These are phyloP conservation scores for Xiphophorus birchmanni DNA, from an alignment of 2,797 vertebrate species.

Conservation along the genomic window DNA sequence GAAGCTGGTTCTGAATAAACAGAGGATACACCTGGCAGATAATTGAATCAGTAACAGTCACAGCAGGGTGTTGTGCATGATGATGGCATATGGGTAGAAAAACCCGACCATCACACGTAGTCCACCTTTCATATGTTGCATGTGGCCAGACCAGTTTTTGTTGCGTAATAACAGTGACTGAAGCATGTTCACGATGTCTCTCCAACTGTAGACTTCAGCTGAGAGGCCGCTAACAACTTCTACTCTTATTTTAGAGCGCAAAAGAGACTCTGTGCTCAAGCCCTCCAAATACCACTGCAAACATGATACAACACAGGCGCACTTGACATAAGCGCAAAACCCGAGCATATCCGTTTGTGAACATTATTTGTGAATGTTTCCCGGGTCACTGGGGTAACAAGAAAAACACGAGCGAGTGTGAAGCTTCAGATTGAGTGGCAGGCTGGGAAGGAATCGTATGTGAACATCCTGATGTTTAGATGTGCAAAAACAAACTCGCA, in stretches of 20 bases:
- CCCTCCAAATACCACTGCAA: slow-evolving; percentile 54
- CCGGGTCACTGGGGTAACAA: slow-evolving; percentile 16
- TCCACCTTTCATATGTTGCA: slow-evolving; percentile 55
- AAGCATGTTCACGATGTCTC: slow-evolving; percentile 34
- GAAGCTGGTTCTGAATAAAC: neutral
- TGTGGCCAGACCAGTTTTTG: slow-evolving; percentile 73
- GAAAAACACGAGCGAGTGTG: slow-evolving; percentile 3
- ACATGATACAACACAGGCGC: slow-evolving; percentile 30
- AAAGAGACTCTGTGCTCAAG: slow-evolving; percentile 39
- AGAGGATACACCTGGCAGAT: slow-evolving; percentile 10
- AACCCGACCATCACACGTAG: slow-evolving; percentile 53
- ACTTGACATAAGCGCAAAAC: slow-evolving; percentile 34
- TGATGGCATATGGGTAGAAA: slow-evolving; percentile 4
- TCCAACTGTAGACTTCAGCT: slow-evolving; percentile 17
- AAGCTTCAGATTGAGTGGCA: neutral
- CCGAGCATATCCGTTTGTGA: slow-evolving; percentile 21
- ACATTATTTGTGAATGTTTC: slow-evolving; percentile 6
- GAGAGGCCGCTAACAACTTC: slow-evolving; percentile 24
- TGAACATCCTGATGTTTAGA: neutral
- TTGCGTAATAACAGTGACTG: slow-evolving; percentile 50
- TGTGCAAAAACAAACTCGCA: slow-evolving; percentile 4
- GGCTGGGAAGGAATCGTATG: neutral
- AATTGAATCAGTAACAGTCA: neutral
- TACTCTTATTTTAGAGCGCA: slow-evolving; percentile 38
- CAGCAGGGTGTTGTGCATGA: slow-evolving; percentile 3